Conservation (phyloP, 2,113 vertebrate species). For the Notiomystis cincta region DNA sequence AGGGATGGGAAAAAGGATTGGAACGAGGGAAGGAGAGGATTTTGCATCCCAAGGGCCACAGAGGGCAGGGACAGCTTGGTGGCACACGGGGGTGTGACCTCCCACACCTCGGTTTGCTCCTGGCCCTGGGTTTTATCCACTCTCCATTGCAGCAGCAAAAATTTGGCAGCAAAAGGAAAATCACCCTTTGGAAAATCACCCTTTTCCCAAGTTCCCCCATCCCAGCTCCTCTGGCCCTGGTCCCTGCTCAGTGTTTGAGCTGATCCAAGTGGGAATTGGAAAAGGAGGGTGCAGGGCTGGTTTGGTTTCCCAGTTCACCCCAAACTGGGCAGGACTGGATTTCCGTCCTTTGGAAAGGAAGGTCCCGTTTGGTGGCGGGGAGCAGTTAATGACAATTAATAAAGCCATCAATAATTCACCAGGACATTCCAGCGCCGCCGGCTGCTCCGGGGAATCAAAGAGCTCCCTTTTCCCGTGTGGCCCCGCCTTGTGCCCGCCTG, state of each 20-base stretch:
- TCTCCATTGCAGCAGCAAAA: background rate
- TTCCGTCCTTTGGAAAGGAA: background rate
- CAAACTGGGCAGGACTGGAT: background rate
- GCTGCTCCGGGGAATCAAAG: background rate
- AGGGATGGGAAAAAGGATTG: background rate
- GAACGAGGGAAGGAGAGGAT: background rate
- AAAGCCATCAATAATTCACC: background rate
- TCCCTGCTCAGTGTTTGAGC: background rate
- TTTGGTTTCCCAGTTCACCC: background rate
- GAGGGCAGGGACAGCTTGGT: background rate
- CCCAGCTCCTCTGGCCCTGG: background rate
- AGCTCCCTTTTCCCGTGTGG: background rate
- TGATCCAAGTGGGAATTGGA: fast-evolving
- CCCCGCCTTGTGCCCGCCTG: background rate
- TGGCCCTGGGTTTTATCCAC: background rate
- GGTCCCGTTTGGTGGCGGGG: fast-evolving
- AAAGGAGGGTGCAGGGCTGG: background rate
- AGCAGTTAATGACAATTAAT: background rate
- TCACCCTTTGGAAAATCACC: fast-evolving
- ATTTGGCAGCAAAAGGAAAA: background rate
- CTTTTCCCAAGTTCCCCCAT: fast-evolving
- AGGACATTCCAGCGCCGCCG: background rate
- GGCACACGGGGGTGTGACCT: background rate
- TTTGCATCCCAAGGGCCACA: background rate
- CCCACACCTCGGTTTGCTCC: background rate